A percentile compares a stretch with the other conserved stretches of the same genome.
These are phyloP conservation scores for Drosophila merina DNA, from an alignment of 2,888 invertebrate genomes.

Conservation along the genomic window DNA sequence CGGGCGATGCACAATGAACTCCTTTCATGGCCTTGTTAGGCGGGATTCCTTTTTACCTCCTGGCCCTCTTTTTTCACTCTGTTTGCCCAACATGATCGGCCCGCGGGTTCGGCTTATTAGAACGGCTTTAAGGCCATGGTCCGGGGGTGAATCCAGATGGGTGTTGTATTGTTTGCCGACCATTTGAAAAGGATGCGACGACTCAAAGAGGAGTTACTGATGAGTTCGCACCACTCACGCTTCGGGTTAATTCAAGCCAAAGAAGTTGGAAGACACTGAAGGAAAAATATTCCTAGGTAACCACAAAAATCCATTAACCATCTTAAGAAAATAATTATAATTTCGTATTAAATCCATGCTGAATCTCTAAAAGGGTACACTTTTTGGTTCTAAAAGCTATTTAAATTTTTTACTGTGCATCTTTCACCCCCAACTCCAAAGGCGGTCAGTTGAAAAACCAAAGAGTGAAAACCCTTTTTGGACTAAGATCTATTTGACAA, in stretches of 20 bases:
- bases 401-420: not conserved
- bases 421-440: slow-evolving; percentile 11
- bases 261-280: not conserved
- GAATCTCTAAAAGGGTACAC: no score
- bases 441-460: slow-evolving; percentile 68
- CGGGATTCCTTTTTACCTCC: slow-evolving; percentile 60
- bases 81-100: slow-evolving; percentile 78
- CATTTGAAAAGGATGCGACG: slow-evolving; percentile 64
- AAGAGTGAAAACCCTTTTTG: slow-evolving; percentile 49
- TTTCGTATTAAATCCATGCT: no score
- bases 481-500: slow-evolving; percentile 74
- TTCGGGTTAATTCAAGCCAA: slow-evolving; percentile 8
- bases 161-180: slow-evolving; percentile 66
- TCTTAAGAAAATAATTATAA: no score
- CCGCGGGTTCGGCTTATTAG: slow-evolving; percentile 75
- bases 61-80: slow-evolving; percentile 31
- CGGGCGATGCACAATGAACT: slow-evolving; percentile 73
- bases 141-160: slow-evolving; percentile 24
- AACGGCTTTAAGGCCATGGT: slow-evolving; percentile 53
- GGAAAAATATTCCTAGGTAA: not conserved
- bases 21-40: slow-evolving; percentile 77
- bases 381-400: no score
- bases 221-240: slow-evolving; percentile 25
- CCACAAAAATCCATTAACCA: not conserved
- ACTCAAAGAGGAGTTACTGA: slow-evolving; percentile 24